These are phyloP conservation scores for Callocephalon fimbriatum DNA, from an alignment of 2,113 vertebrate genomes.

Conservation along the genomic window DNA sequence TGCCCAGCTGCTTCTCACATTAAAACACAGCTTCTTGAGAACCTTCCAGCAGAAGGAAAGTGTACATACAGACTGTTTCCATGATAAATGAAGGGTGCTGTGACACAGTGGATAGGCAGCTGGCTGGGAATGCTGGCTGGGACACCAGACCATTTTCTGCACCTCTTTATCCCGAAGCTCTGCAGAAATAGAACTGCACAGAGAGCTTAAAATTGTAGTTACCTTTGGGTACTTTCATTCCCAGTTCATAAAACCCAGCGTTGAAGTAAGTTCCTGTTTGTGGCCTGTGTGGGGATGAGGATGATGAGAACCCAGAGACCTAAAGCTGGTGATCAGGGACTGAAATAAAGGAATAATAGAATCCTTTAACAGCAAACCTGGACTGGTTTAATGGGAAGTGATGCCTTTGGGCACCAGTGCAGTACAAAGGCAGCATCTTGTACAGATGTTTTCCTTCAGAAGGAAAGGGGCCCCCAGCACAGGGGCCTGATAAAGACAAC, in stretches of 20 bases:
- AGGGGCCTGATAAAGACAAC: background rate
- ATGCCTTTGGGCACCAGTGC: background rate
- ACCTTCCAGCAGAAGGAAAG: background rate
- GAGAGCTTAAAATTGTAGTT: background rate
- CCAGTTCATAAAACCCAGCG: background rate
- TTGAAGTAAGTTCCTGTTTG: background rate
- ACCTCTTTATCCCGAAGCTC: background rate
- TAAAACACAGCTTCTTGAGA: background rate
- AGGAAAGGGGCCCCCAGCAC: rapidly evolving
- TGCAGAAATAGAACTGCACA: background rate
- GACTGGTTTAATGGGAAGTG: background rate
- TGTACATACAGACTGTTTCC: background rate
- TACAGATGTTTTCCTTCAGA: background rate
- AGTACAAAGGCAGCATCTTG: background rate
- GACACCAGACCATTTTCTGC: background rate
- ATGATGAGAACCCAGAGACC: background rate
- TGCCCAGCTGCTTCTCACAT: background rate
- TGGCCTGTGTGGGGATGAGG: background rate
- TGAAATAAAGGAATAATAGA: background rate
- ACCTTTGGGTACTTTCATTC: background rate
- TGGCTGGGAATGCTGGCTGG: background rate
- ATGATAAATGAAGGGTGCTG: background rate
- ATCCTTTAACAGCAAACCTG: background rate
- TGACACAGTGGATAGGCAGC: background rate
- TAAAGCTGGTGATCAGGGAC: background rate